Base-by-base conservation (phyloP, 2,888 invertebrate genomes). In the Hipparchia semele region DNA sequence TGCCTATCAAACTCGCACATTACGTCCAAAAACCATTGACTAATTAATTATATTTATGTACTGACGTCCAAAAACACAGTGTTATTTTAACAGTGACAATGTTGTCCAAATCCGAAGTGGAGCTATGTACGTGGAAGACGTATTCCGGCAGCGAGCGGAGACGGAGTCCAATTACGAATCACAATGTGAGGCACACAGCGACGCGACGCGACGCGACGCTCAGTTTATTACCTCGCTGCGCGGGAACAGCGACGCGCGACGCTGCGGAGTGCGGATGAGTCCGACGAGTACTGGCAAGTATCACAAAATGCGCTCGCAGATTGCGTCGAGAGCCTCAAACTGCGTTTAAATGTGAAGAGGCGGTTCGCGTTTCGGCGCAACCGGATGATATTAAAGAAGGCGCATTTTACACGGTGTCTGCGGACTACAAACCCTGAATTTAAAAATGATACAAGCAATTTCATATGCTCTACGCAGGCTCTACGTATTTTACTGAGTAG, bases 261-360 rank as follows among this genome's bases (percentile, higher is more conserved):
- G 45, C 62, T n/a, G 46, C 46, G 45, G 61, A 39, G 45, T 39
- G 61, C 10, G 13, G 62, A 13, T 49, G 6, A 46, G 13, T 13
- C 13, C 62, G 62, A 46, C 62, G 8, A 62, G 62, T 49, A 46
- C 49, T 9, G 62, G 62, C 49, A 13, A 62, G 46, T 49, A 62
- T 62, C 62, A 13, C n/a, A 39, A n/a, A 45, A 61, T 60, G 39
- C 60, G 45, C 61, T 12, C n/a, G 10, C 60, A 62, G 62, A 46
- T 62, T n/a, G 62, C 49, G 1, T 13, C 4, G 62, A 62, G 62
- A 46, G 62, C 49, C n/a, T 49, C 49, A 1, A 46, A 9, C 46
- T n/a, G 45, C 13, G 4, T 49, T 62, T 46, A 49, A 62, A 62
- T 49, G 49, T 49, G 13, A 46, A 62, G 46, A 46, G 12, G n/a